Conservation (phyloP, 2,888 invertebrate genomes). For the Octodonta nipae region DNA sequence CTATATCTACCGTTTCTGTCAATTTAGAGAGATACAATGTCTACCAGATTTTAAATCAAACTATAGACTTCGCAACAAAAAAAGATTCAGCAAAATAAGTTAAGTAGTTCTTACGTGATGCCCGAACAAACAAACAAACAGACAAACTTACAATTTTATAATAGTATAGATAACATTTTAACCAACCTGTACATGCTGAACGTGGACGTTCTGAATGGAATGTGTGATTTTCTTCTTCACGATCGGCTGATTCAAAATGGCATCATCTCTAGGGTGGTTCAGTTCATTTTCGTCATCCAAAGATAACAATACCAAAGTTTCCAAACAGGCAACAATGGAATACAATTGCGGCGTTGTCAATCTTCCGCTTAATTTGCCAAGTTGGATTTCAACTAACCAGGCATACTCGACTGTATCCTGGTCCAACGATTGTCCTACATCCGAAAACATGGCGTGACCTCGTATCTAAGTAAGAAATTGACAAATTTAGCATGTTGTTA, state of each 20-base stretch:
- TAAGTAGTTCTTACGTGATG: too few species aligned
- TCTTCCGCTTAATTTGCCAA: conserved; percentile 86
- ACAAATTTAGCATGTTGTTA: too few species aligned
- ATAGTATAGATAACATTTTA: too few species aligned
- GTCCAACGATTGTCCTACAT: conserved; percentile 74
- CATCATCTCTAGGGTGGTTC: conserved; percentile 62
- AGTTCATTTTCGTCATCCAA: conserved; percentile 83
- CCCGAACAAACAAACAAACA: too few species aligned
- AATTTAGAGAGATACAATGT: too few species aligned
- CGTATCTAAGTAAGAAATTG: conserved; percentile 45
- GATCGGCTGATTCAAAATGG: conserved; percentile 48
- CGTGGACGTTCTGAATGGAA: conserved; percentile 25
- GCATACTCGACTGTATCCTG: conserved; percentile 94
- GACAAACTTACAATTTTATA: too few species aligned
- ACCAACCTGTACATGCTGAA: conserved; percentile 26
- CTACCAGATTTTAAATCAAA: too few species aligned
- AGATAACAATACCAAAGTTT: conserved; percentile 74
- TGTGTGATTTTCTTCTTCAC: conserved; percentile 24
- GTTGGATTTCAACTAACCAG: conserved; percentile 88
- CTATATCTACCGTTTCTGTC: too few species aligned
- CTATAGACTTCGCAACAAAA: too few species aligned
- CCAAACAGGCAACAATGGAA: conserved; percentile 74
- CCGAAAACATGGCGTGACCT: conserved; percentile 94
- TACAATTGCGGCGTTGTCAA: conserved; percentile 80
- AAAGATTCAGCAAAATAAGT: too few species aligned